phyloP scores from a whole-genome alignment of 2,797 vertebrate species.

The Cuculus canorus region DNA sequence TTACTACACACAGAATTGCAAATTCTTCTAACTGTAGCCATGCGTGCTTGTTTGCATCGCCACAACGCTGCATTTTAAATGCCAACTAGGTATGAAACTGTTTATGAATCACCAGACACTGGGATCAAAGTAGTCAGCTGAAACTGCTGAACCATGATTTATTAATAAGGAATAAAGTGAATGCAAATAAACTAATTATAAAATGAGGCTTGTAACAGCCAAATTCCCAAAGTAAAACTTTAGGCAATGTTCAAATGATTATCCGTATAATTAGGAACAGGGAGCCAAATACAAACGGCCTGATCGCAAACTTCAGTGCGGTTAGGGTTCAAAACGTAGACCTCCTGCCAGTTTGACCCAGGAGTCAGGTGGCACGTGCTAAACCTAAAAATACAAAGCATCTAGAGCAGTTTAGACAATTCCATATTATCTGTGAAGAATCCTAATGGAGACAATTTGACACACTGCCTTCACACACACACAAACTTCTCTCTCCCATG shows the following conservation, averaged over 20 bases:
- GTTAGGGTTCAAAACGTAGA: not conserved
- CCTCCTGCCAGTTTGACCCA: fast-evolving
- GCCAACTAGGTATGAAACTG: slow-evolving; percentile 27
- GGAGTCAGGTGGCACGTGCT: not conserved
- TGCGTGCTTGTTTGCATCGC: not conserved
- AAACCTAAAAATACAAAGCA: not conserved
- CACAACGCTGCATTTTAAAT: not conserved
- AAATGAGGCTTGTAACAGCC: slow-evolving; percentile 21
- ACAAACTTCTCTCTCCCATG: not conserved
- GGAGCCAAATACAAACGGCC: slow-evolving; percentile 1
- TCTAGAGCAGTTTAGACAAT: not conserved
- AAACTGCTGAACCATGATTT: slow-evolving; percentile 57
- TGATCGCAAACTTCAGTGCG: not conserved
- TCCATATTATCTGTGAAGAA: not conserved
- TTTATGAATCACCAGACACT: slow-evolving; percentile 19
- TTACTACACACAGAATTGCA: not conserved
- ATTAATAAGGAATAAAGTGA: slow-evolving; percentile 78
- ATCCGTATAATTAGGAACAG: slow-evolving; percentile 72
- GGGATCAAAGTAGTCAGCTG: slow-evolving; percentile 63
- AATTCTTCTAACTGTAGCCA: not conserved
- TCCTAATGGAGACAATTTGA: not conserved
- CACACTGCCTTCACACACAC: not conserved
- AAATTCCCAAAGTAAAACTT: slow-evolving; percentile 80
- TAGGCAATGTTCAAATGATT: slow-evolving; percentile 69
- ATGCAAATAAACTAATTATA: slow-evolving; percentile 76